Evolutionary conservation across 2,888 invertebrate species (phyloP), one percentile per base, ranked within the genome.

Genomic region (Mellilla xanthometata): DNA sequence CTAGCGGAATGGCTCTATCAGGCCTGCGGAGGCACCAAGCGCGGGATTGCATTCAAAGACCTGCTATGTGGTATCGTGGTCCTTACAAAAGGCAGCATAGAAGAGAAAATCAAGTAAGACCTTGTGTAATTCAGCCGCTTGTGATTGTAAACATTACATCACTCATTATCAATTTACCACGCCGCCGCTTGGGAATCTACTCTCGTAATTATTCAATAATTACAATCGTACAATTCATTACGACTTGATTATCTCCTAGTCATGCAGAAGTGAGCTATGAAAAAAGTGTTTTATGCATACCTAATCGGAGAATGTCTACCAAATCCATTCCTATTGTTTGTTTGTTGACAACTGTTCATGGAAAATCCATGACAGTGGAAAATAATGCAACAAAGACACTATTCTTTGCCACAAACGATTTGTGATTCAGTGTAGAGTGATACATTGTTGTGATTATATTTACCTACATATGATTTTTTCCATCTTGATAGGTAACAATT

Each of bases 61-160:
- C 88, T 97, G 13, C 88, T 97, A 19, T 96, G 96, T 76, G 96
- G 96, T 0, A 90, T 97, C 50, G 96, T 97, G 24, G 91, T 97
- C 4, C 91, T 97, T 44, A 97, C 97, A 3, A 93, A 95, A 65
- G 97, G 97, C 41, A 94, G 93, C 35, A 91, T 93, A 54, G 96
- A 97, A 58, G 97, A 97, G 77, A 96, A 95, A 91, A 94, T 96
- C 54, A 93, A 93, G 94, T 92, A 77, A 89, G 81, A 60, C 43
- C 28, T 6, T 26, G 15, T 9, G 10, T 9, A 23, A 11, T 19
- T 33, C 9, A 41, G 13, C 35, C 36, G 26, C 47, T 49, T 49
- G 34, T 42, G 35, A 43, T 57, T 65, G 62, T 65, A 65, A 70
- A 72, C 67, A 70, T 54, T 57, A 36, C 30, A 50, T 49, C 50